Percentiles rank a stretch among this genome's conserved stretches.
These are phyloP conservation scores for Notechis scutatus DNA, from an alignment of 2,113 vertebrate species.

Conservation along the genomic window DNA sequence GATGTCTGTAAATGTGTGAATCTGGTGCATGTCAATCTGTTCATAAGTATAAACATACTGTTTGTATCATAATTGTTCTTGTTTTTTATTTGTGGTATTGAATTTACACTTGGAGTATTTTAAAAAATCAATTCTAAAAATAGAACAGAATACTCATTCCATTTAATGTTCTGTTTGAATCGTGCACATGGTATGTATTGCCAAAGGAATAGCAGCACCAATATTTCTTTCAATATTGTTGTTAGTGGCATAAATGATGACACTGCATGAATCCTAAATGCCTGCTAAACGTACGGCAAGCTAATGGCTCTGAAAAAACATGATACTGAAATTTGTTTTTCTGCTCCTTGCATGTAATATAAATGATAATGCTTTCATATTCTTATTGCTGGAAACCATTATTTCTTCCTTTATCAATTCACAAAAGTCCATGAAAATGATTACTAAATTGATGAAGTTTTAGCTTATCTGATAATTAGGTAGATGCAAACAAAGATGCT, in stretches of 20 bases:
- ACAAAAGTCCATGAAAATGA: not conserved
- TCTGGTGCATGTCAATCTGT: constrained; percentile 8
- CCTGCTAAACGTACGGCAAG: not conserved
- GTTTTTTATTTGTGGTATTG: constrained; percentile 17
- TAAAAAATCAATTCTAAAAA: not conserved
- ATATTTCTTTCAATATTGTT: not conserved
- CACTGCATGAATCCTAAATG: not conserved
- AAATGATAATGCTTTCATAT: not conserved
- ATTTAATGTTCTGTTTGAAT: not conserved
- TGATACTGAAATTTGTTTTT: not conserved
- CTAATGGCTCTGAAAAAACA: not conserved
- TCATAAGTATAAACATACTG: constrained; percentile 16
- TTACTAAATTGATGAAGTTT: not conserved
- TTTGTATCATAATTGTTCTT: constrained; percentile 1
- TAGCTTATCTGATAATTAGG: not conserved
- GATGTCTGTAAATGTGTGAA: constrained; percentile 13
- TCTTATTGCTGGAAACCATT: not conserved
- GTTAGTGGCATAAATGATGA: not conserved
- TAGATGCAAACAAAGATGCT: not conserved
- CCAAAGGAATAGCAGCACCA: not conserved
- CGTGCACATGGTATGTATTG: not conserved
- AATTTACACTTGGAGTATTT: not conserved
- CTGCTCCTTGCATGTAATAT: not conserved
- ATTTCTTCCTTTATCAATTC: not conserved
- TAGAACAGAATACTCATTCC: not conserved